A percentile compares a stretch with the other conserved stretches of the same genome.
These are phyloP conservation scores for Parnassius mnemosyne DNA, from an alignment of 2,888 invertebrate species.

Conservation along the genomic window DNA sequence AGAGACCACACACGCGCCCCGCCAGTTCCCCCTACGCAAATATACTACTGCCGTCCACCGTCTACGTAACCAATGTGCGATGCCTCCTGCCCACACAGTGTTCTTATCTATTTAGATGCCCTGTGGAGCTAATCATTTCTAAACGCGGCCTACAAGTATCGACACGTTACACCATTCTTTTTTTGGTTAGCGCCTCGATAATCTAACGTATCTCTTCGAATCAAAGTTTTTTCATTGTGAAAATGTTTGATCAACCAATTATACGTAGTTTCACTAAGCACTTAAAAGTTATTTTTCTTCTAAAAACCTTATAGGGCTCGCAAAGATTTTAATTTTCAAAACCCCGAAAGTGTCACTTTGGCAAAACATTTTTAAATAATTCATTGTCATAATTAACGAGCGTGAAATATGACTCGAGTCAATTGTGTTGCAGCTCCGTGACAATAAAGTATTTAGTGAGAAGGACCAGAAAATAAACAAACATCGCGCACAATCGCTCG, in stretches of 20 bases:
- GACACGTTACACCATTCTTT: constrained; percentile 70
- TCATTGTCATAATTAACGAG: constrained; percentile 59
- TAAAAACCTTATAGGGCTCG: neutral
- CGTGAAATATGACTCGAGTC: constrained; percentile 69
- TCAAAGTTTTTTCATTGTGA: constrained; percentile 19
- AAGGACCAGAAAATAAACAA: constrained; percentile 77
- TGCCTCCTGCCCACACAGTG: constrained; percentile 50
- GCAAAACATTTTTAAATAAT: constrained; percentile 48
- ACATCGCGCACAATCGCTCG: constrained; percentile 68
- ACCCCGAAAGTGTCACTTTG: constrained; percentile 41
- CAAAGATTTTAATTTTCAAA: constrained; percentile 13
- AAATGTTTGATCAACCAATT: constrained; percentile 27
- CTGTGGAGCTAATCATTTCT: constrained; percentile 63
- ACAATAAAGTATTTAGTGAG: constrained; percentile 73
- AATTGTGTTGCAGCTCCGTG: constrained; percentile 62
- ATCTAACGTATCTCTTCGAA: constrained; percentile 39
- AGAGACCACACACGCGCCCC: constrained; percentile 69
- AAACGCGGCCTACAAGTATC: constrained; percentile 64
- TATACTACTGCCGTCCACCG: constrained; percentile 58
- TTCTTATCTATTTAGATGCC: constrained; percentile 59
- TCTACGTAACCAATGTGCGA: constrained; percentile 48
- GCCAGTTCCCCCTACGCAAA: constrained; percentile 63
- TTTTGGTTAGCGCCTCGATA: constrained; percentile 65
- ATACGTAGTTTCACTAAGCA: constrained; percentile 6
- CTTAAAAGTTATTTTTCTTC: neutral